Evolutionary conservation across 1,140 invertebrate genomes (phyloP).

Genomic region (Lanistes nyassanus): DNA sequence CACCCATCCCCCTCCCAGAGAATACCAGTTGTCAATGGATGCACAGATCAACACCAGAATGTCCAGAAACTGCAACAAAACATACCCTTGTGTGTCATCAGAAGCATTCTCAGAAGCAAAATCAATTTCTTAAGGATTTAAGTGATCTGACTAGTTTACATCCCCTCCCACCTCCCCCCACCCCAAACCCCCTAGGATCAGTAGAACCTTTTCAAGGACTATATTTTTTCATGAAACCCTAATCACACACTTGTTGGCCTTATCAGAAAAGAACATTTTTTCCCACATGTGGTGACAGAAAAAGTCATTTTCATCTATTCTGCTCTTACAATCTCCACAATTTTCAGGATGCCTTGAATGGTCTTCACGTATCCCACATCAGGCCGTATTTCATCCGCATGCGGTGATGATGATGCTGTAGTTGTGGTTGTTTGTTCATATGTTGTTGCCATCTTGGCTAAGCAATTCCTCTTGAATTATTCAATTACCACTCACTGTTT

Average conservation of each 20-base stretch:
- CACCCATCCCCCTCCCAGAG: constrained; percentile 73
- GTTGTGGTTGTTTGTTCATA: constrained; percentile 39
- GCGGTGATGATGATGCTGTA: constrained; percentile 32
- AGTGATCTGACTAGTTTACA: too few relatives aligned
- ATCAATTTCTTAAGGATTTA: too few relatives aligned
- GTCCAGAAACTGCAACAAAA: constrained; percentile 76
- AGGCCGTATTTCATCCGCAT: constrained; percentile 33
- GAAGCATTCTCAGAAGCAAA: too few relatives aligned
- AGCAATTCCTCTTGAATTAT: neutral
- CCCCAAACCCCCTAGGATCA: too few relatives aligned
- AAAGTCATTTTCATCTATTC: too few relatives aligned
- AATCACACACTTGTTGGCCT: too few relatives aligned
- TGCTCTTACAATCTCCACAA: constrained; percentile 80
- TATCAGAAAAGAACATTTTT: too few relatives aligned
- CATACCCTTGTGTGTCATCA: neutral
- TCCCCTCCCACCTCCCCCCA: too few relatives aligned
- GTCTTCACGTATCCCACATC: constrained; percentile 73
- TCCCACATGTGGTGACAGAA: too few relatives aligned
- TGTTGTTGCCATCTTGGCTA: constrained; percentile 29
- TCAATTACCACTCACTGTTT: neutral
- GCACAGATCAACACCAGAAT: constrained; percentile 87
- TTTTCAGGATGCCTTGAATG: constrained; percentile 81
- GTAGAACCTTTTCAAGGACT: too few relatives aligned
- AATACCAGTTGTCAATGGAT: constrained; percentile 65
- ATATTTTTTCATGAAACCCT: too few relatives aligned